These are phyloP conservation scores for Tetragonula clypearis DNA, from an alignment of 1,140 invertebrate species.

Conservation along the genomic window DNA sequence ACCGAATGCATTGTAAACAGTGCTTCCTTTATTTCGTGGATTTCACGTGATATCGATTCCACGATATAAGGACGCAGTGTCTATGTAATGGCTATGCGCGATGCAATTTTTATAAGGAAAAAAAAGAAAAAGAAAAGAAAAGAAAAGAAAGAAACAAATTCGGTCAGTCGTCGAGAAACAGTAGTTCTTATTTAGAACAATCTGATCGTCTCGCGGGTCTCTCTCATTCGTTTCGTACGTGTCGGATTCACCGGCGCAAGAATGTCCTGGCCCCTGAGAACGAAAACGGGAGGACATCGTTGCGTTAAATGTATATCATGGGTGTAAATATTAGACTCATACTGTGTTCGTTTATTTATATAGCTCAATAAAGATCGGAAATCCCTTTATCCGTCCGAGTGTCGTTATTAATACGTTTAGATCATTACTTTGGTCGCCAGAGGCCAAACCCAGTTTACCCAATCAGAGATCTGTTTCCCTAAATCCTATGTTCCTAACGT, in stretches of 20 bases:
- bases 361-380: constrained; percentile 59
- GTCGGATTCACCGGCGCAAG: constrained; percentile 25
- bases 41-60: neutral
- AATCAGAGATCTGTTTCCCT: constrained; percentile 19
- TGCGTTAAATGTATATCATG: constrained; percentile 49
- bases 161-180: constrained; percentile 50
- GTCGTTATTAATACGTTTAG: neutral
- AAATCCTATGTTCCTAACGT: neutral
- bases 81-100: neutral
- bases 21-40: constrained; percentile 14
- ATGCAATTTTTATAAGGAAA: neutral
- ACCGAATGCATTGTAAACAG: constrained; percentile 33
- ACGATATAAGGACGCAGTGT: constrained; percentile 5
- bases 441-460: constrained; percentile 14
- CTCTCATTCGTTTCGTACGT: constrained; percentile 31
- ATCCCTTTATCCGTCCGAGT: constrained; percentile 22
- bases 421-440: neutral
- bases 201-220: constrained; percentile 52
- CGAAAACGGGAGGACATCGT: constrained; percentile 33
- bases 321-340: constrained; percentile 66
- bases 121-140: neutral
- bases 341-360: constrained; percentile 66
- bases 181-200: constrained; percentile 48
- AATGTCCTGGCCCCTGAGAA: constrained; percentile 22
- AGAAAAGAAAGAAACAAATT: neutral